Percentiles rank a stretch among this genome's conserved stretches.
Evolutionary conservation across 2,113 vertebrate species (phyloP).

Genomic region (Neogobius melanostomus): DNA sequence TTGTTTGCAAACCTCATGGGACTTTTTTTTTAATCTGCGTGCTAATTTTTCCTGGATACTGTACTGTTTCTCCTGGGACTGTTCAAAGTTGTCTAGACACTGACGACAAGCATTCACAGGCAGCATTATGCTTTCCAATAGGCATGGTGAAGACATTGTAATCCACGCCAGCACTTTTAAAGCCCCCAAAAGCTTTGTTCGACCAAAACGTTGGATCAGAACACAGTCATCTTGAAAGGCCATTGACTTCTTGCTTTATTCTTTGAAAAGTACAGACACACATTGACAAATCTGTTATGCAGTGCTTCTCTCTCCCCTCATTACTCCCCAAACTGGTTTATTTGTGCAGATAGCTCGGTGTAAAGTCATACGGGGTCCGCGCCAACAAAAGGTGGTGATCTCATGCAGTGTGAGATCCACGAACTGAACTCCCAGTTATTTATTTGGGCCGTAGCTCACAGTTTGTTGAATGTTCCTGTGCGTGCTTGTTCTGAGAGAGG

Average conservation of each 20-base stretch:
- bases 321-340: slow-evolving; percentile 46
- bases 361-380: slow-evolving; percentile 7
- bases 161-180: slow-evolving; percentile 42
- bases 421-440: slow-evolving; percentile 40
- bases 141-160: slow-evolving; percentile 38
- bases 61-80: slow-evolving; percentile 19
- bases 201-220: slow-evolving; percentile 26
- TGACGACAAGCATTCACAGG: slow-evolving; percentile 39
- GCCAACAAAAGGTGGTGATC: slow-evolving; percentile 13
- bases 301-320: slow-evolving; percentile 21
- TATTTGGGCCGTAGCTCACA: slow-evolving; percentile 48
- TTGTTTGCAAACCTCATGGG: slow-evolving; percentile 1
- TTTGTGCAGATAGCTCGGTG: slow-evolving; percentile 39
- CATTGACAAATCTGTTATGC: slow-evolving; percentile 11
- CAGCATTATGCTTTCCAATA: slow-evolving; percentile 53
- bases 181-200: slow-evolving; percentile 31
- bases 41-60: slow-evolving; percentile 26
- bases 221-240: slow-evolving; percentile 58
- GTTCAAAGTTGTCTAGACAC: slow-evolving; percentile 50
- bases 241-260: slow-evolving; percentile 35
- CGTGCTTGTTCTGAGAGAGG: slow-evolving; percentile 56
- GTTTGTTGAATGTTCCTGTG: slow-evolving; percentile 63
- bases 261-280: slow-evolving; percentile 6
- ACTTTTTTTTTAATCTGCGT: slow-evolving; percentile 15
- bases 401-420: slow-evolving; percentile 20